Percentiles rank a stretch among this genome's conserved stretches.
phyloP scores from a whole-genome alignment of 2,797 vertebrate species.

The Thripadectes ignobilis region DNA sequence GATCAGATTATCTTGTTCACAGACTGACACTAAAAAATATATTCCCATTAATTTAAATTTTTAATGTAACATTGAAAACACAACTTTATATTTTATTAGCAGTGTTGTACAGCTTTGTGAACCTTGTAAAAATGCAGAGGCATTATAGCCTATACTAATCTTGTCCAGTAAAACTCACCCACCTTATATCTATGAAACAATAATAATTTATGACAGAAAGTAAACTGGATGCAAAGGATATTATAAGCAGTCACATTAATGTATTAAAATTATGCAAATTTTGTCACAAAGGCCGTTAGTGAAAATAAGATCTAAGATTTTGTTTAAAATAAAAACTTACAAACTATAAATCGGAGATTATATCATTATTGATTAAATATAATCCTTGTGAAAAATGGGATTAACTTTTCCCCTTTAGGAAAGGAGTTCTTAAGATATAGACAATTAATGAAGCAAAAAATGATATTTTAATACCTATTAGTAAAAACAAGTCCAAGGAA shows the following conservation, averaged over 20 bases:
- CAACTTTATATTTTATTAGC: not conserved
- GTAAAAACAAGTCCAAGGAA: not conserved
- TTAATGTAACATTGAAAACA: not conserved
- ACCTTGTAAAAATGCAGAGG: not conserved
- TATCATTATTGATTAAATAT: not conserved
- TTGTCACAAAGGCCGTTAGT: not conserved
- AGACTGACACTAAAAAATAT: not conserved
- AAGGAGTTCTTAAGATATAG: not conserved
- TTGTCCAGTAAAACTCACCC: not conserved
- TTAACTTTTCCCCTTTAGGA: not conserved
- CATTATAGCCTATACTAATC: not conserved
- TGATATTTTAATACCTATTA: not conserved
- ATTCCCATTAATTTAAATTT: not conserved
- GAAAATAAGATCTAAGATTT: not conserved
- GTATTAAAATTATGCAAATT: not conserved
- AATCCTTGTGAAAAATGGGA: not conserved
- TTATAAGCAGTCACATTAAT: not conserved
- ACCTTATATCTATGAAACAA: not conserved
- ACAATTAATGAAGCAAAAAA: not conserved
- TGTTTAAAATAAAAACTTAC: not conserved
- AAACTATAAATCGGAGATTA: not conserved
- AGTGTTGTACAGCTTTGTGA: not conserved
- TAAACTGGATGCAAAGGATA: not conserved
- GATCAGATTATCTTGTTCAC: not conserved
- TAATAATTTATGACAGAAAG: not conserved